A percentile compares a stretch with the other conserved stretches of the same genome.
Conservation (phyloP, 2,797 vertebrate species). For the Enteromius mattozi region DNA sequence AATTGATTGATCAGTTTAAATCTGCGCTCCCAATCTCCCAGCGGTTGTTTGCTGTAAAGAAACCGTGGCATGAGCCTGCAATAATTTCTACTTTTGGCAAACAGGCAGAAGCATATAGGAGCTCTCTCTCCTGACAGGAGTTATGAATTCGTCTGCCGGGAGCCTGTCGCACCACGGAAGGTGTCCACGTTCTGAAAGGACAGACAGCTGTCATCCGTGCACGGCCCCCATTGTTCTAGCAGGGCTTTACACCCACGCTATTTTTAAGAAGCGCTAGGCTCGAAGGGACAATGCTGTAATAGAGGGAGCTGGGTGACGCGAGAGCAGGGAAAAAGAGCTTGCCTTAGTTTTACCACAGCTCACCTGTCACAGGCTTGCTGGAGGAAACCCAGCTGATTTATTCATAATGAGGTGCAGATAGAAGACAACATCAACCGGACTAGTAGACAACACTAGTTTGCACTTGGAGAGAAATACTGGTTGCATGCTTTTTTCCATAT, state of each 20-base stretch:
- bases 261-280: conserved; percentile 52
- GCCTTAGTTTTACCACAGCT: conserved; percentile 33
- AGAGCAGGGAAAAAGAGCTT: conserved; percentile 12
- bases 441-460: conserved; percentile 1
- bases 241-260: conserved; percentile 51
- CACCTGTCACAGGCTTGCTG: conserved; percentile 34
- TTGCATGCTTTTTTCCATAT: conserved; percentile 5
- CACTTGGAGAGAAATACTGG: not conserved
- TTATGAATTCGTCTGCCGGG: not conserved
- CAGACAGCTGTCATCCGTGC: conserved; percentile 58
- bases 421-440: conserved; percentile 30
- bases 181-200: conserved; percentile 49
- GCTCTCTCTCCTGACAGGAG: conserved; percentile 4
- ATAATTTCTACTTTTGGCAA: not conserved
- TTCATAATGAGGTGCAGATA: conserved; percentile 37
- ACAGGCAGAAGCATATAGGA: not conserved
- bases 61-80: not conserved
- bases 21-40: not conserved
- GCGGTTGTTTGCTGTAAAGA: conserved; percentile 7
- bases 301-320: conserved; percentile 4
- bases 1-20: conserved; percentile 35
- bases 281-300: conserved; percentile 49
- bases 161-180: conserved; percentile 5
- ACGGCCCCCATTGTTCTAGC: conserved; percentile 41
- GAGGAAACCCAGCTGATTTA: conserved; percentile 28